Base-by-base conservation (phyloP, 2,888 invertebrate genomes). In the Netelia inedita region DNA sequence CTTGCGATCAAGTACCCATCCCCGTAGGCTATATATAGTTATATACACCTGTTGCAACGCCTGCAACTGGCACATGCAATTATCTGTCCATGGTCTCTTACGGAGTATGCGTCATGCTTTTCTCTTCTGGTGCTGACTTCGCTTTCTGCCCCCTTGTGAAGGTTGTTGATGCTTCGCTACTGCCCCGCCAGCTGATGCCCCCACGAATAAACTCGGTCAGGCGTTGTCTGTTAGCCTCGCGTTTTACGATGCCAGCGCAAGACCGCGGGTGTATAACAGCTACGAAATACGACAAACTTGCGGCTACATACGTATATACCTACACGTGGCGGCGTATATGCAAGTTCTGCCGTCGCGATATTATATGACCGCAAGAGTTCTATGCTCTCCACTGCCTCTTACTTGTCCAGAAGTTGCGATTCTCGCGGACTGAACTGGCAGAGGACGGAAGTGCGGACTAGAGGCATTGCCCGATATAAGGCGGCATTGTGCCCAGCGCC, bases 31-130 rank as follows among this genome's bases (percentile, higher is more conserved):
- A 46, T 46, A 46, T 46, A 46, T 46, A 46, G 10, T 14, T 46
- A 46, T 46, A 46, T 46, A 14, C 5, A 14, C 46, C 46, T 46
- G 46, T 46, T 14, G 46, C 41, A 74, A 69, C 21, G 78, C 41
- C 68, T 84, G 84, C 81, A 69, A 63, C 81, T 84, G 81, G 78
- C 84, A 78, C 61, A 73, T 73, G 53, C 78, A 74, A 81, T 76
- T 43, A 35, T 50, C 35, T 55, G 50, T 46, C 66, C 21, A 74
- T 16, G 69, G 69, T 68, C 74, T 79, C 59, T 61, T 21, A 41
- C 53, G 61, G 69, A 59, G 19, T 72, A 43, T 16, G 65, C 43
- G 35, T 46, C 73, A 57, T 59, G 76, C 78, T 57, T 81, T 81
- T 78, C 76, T 53, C 78, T 28, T 46, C 43, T 43, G 41, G 41